phyloP scores from a whole-genome alignment of 2,888 invertebrate genomes.

The Meghimatium bilineatum region DNA sequence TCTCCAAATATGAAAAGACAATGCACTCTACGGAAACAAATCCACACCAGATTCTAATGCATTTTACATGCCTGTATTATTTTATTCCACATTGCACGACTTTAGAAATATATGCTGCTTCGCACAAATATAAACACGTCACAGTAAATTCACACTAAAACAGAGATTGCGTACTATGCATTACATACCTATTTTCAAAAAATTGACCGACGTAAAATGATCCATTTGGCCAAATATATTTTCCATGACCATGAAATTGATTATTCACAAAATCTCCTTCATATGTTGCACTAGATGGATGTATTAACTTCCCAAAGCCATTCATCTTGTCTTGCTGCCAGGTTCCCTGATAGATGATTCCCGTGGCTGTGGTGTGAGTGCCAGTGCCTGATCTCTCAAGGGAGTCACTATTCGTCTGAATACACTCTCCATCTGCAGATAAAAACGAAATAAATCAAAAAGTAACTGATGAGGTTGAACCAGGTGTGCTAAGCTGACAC shows the following conservation, averaged over 20 bases:
- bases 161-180: background rate
- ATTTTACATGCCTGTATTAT: too few relatives aligned
- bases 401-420: constrained; percentile 64
- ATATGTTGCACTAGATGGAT: constrained; percentile 71
- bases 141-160: too few relatives aligned
- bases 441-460: background rate
- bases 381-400: constrained; percentile 72
- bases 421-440: constrained; percentile 72
- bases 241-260: constrained; percentile 74
- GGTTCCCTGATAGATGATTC: constrained; percentile 70
- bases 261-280: constrained; percentile 75
- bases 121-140: too few relatives aligned
- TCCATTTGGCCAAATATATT: constrained; percentile 75
- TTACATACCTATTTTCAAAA: constrained; percentile 72
- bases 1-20: too few relatives aligned
- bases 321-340: constrained; percentile 76
- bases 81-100: too few relatives aligned
- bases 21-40: too few relatives aligned
- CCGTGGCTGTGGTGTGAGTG: constrained; percentile 67
- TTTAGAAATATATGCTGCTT: too few relatives aligned
- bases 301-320: constrained; percentile 70
- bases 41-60: too few relatives aligned
- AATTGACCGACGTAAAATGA: constrained; percentile 75
- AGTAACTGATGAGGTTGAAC: too few relatives aligned
- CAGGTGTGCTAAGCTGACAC: too few relatives aligned